Evolutionary conservation across 2,888 invertebrate species (phyloP), one percentile per base, ranked within the genome.

Genomic region (Fragum sueziense): DNA sequence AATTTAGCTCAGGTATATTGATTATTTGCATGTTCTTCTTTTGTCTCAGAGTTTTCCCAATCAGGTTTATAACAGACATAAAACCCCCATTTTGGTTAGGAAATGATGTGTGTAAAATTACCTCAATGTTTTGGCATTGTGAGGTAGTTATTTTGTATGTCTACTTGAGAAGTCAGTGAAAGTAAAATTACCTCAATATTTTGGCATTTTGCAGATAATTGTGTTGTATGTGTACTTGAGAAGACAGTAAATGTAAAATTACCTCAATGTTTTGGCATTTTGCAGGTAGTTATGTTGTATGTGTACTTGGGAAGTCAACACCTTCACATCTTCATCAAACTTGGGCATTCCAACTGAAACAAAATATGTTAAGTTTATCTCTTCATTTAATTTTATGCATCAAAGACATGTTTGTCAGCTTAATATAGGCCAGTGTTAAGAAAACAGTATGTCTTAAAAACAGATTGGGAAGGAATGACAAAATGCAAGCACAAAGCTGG

Each of bases 201-300:
- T 87, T 79, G 6, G 87, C 80, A 80, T 87, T 86, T 34, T 86
- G 77, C 11, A 88, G 79, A 70, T 88, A 88, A 47, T 87, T 88
- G 41, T 89, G 89, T 72, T 89, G 88, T 37, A 87, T 88, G 65
- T 91, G 90, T 25, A 88, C 86, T 61, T 89, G 89, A 1, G 88
- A 37, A 14, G 37, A 37, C 37, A 37, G 14, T 37, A 37, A 37
- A 37, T 14, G 14, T 37, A 37, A 37, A 54, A 78, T 70, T 78
- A 91, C 89, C 88, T 86, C 11, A 91, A 80, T 11, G 86, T 77
- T 54, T 87, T 79, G 6, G 87, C 80, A 80, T 87, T 86, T 34
- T 86, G 77, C 11, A 88, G 79, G 70, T 88, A 88, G 41, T 87
- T 88, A 41, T 89, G 89, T 72, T 89, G 88, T 37, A 87, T 88